Conservation (phyloP, 1,140 invertebrate species). For the Pararge aegeria region DNA sequence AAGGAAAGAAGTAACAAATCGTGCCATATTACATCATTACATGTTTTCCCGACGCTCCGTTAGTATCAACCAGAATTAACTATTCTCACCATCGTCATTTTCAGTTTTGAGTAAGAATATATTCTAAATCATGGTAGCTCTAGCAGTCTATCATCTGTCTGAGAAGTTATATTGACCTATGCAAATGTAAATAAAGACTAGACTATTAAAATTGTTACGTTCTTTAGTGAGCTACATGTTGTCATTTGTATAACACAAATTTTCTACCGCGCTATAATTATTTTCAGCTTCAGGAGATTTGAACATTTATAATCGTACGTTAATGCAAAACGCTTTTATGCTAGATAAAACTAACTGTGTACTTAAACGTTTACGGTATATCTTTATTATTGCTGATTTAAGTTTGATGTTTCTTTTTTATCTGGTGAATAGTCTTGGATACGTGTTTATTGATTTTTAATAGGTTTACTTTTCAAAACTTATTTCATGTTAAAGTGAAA, state of each 20-base stretch:
- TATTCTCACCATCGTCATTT: too few relatives aligned
- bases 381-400: neutral
- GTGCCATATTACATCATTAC: too few relatives aligned
- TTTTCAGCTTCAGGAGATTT: conserved; percentile 12
- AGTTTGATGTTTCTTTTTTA: neutral
- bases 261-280: conserved; percentile 7
- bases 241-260: conserved; percentile 14
- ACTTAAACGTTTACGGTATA: conserved; percentile 6
- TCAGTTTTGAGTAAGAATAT: too few relatives aligned
- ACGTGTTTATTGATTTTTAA: conserved; percentile 2
- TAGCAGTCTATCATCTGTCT: too few relatives aligned
- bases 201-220: conserved; percentile 20
- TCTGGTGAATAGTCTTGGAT: neutral
- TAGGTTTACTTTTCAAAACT: neutral
- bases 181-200: neutral
- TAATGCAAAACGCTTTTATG: conserved; percentile 15
- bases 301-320: conserved; percentile 10
- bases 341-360: conserved; percentile 20
- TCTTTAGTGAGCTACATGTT: conserved; percentile 19
- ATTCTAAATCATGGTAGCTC: too few relatives aligned
- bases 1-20: too few relatives aligned
- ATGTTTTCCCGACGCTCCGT: too few relatives aligned
- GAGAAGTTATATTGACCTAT: neutral
- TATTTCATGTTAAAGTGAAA: neutral
- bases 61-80: too few relatives aligned